A percentile compares a stretch with the other conserved stretches of the same genome.
phyloP scores from a whole-genome alignment of 2,888 invertebrate species.

The Pollenia amentaria region DNA sequence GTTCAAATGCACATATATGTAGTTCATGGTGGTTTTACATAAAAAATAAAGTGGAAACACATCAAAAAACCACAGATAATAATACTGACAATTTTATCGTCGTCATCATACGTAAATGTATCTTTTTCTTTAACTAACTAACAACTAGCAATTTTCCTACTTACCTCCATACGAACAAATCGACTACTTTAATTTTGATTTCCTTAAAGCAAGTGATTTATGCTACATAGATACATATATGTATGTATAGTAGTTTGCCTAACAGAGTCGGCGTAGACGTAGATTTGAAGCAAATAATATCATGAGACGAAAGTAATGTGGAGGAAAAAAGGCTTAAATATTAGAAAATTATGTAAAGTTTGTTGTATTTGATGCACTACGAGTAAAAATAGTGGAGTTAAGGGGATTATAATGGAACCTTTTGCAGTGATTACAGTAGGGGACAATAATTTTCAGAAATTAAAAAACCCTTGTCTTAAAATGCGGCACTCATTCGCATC shows the following conservation, averaged over 20 bases:
- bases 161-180: constrained; percentile 32
- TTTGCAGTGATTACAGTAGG: constrained; percentile 13
- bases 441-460: neutral
- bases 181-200: constrained; percentile 63
- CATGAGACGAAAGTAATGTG: constrained; percentile 5
- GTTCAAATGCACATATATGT: constrained; percentile 35
- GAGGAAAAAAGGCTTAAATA: constrained; percentile 45
- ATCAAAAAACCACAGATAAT: constrained; percentile 57
- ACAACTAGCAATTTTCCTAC: constrained; percentile 56
- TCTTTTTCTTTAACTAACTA: constrained; percentile 16
- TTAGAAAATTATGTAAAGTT: constrained; percentile 23
- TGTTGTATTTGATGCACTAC: constrained; percentile 14
- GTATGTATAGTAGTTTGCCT: neutral
- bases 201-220: constrained; percentile 74
- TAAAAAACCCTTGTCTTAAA: too few species aligned
- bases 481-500: too few species aligned
- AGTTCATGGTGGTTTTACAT: constrained; percentile 47
- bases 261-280: constrained; percentile 33
- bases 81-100: constrained; percentile 62
- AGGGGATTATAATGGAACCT: constrained; percentile 2
- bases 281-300: constrained; percentile 16
- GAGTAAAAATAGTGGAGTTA: neutral
- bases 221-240: constrained; percentile 56
- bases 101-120: constrained; percentile 7
- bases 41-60: constrained; percentile 9